Conservation (phyloP, 2,113 vertebrate genomes). For the Heteronetta atricapilla region DNA sequence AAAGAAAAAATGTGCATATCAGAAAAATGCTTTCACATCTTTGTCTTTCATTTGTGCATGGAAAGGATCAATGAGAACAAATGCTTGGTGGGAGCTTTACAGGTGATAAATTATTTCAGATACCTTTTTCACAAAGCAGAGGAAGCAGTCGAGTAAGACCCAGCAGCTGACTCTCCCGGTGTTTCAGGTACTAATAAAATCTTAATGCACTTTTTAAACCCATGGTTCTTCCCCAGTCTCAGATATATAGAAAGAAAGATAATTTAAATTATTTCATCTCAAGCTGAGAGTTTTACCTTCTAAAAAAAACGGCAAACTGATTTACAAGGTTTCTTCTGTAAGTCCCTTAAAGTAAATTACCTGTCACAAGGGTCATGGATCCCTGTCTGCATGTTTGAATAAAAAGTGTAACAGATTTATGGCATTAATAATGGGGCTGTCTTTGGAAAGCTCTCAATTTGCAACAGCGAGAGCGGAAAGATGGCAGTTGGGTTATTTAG, state of each 20-base stretch:
- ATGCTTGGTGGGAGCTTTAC: neutral
- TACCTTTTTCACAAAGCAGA: neutral
- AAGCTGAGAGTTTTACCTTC: slow-evolving; percentile 16
- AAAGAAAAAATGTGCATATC: neutral
- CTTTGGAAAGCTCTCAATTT: slow-evolving; percentile 50
- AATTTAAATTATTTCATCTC: slow-evolving; percentile 11
- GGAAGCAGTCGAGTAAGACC: neutral
- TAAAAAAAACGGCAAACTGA: slow-evolving; percentile 40
- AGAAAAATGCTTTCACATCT: slow-evolving; percentile 37
- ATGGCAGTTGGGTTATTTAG: slow-evolving; percentile 24
- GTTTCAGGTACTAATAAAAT: neutral
- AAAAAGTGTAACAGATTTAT: slow-evolving; percentile 42
- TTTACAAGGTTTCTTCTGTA: slow-evolving; percentile 54
- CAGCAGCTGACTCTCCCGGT: neutral
- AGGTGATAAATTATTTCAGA: slow-evolving; percentile 22
- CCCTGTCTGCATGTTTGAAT: slow-evolving; percentile 61
- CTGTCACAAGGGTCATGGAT: slow-evolving; percentile 46
- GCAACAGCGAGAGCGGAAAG: neutral
- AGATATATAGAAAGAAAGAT: neutral
- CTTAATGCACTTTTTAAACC: neutral
- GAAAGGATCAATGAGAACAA: slow-evolving; percentile 38
- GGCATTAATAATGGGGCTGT: slow-evolving; percentile 59
- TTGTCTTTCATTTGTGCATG: slow-evolving; percentile 49
- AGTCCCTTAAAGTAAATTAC: slow-evolving; percentile 60
- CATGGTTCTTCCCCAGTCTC: neutral